Evolutionary conservation across 1,140 invertebrate genomes (phyloP).

Genomic region (Cotesia typhae): DNA sequence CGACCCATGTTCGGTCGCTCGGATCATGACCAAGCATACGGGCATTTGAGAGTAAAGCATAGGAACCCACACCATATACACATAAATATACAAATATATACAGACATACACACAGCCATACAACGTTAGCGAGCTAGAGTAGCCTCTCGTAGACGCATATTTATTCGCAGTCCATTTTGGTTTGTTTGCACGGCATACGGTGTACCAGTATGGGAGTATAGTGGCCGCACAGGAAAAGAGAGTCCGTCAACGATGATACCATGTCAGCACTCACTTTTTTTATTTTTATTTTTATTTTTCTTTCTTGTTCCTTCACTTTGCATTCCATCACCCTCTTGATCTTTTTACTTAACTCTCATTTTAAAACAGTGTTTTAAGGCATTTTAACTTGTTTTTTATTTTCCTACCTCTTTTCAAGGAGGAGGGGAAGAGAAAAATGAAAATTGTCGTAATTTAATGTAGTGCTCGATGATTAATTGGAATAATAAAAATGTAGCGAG

Average conservation of each 20-base stretch:
- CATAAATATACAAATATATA: no score
- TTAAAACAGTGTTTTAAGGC: background rate
- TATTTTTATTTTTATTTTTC: constrained; percentile 30
- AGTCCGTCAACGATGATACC: constrained; percentile 28
- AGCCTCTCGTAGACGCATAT: constrained; percentile 62
- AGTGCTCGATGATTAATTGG: constrained; percentile 37
- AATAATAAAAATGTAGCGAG: constrained; percentile 33
- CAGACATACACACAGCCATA: no score
- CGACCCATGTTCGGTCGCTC: constrained; percentile 38
- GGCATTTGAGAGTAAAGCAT: constrained; percentile 43
- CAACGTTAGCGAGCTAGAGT: background rate
- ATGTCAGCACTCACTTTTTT: constrained; percentile 36
- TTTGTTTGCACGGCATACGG: constrained; percentile 60
- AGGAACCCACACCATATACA: no score
- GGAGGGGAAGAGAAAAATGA: background rate
- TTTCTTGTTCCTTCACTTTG: constrained; percentile 46
- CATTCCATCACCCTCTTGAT: constrained; percentile 49
- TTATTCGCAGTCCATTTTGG: constrained; percentile 67
- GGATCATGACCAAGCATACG: constrained; percentile 67
- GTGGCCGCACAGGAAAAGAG: constrained; percentile 9
- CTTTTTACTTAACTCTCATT: constrained; percentile 4
- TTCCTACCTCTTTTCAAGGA: background rate
- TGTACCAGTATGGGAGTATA: background rate
- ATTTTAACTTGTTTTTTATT: background rate
- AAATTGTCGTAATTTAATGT: constrained; percentile 13